Evolutionary conservation across 1,140 invertebrate genomes (phyloP), one percentile per base, ranked within the genome.

Genomic region (Atta cephalotes): DNA sequence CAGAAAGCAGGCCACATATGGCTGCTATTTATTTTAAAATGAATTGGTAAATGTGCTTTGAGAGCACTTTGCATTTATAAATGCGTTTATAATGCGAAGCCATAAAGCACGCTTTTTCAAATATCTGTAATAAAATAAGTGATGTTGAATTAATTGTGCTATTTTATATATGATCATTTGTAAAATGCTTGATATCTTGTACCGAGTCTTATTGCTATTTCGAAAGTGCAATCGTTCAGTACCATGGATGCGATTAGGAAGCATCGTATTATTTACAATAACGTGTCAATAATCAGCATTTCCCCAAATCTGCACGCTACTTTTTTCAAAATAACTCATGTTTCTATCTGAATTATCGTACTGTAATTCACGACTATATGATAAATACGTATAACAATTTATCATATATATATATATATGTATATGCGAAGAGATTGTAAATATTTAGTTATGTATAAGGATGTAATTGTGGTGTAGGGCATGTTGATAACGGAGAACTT

Each of bases 371-470:
- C 49, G 56, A 77, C 3, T 65, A 80, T 66, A 78, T 39, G 77
- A 70, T 88, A 90, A 80, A 87, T 51, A 21, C 2, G 9, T 45
- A 51, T 35, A 79, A 87, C 35, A 63, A 66, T 77, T 81, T 78
- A 81, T 25, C 14, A 45, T 56, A 70, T n/a, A 21, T 25, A 39
- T n/a, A n/a, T n/a, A n/a, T n/a, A n/a, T n/a, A 51, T 51, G 9
- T 39, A 18, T 25, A 18, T 25, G 87, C 16, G 25, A 71, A 70
- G 25, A 9, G 18, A 31, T 65, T 60, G 56, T 60, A 74, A 66
- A 79, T 70, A 87, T 77, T 62, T 65, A 63, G 78, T 93, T 95
- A 95, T 81, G 94, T 94, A 60, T 94, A 93, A 18, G 94, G 91
- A 63, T 95, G 94, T 39, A 94, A 86, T 45, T 93, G 93, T 31